phyloP scores from a whole-genome alignment of 2,113 vertebrate genomes.

The Delphinapterus leucas region DNA sequence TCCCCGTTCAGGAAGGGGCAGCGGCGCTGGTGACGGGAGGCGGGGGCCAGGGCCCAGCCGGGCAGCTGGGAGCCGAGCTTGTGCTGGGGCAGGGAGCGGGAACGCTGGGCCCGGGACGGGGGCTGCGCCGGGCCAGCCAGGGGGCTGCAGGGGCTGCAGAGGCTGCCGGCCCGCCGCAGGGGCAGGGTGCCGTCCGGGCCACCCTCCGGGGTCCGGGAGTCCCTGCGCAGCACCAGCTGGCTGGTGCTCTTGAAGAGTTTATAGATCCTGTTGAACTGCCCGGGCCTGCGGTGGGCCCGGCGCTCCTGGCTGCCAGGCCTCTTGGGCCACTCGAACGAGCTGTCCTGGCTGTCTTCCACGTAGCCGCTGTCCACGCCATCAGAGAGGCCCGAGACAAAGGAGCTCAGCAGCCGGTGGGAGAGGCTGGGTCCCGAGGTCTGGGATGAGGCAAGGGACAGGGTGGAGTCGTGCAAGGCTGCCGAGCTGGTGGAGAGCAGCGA shows the following conservation, averaged over 20 bases:
- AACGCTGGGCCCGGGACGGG: constrained; percentile 86
- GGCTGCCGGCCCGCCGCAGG: constrained; percentile 89
- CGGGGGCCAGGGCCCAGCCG: constrained; percentile 62
- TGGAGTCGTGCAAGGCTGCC: constrained; percentile 81
- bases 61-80: constrained; percentile 76
- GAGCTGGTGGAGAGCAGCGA: constrained; percentile 84
- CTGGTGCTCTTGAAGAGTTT: constrained; percentile 90
- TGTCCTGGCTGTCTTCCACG: constrained; percentile 91
- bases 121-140: constrained; percentile 71
- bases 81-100: constrained; percentile 92
- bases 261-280: constrained; percentile 86
- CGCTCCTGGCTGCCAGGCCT: constrained; percentile 65
- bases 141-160: constrained; percentile 86
- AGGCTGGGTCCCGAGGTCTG: constrained; percentile 82
- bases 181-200: not conserved
- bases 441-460: constrained; percentile 82
- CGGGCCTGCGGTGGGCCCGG: constrained; percentile 64
- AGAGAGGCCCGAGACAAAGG: constrained; percentile 88
- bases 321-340: constrained; percentile 63
- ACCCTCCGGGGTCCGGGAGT: constrained; percentile 34
- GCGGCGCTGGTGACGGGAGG: constrained; percentile 84
- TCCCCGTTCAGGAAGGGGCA: constrained; percentile 93
- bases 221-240: constrained; percentile 78
- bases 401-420: constrained; percentile 86
- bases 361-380: constrained; percentile 94